Evolutionary conservation across 1,140 invertebrate genomes (phyloP).

Genomic region (Drosophila pectinifera): DNA sequence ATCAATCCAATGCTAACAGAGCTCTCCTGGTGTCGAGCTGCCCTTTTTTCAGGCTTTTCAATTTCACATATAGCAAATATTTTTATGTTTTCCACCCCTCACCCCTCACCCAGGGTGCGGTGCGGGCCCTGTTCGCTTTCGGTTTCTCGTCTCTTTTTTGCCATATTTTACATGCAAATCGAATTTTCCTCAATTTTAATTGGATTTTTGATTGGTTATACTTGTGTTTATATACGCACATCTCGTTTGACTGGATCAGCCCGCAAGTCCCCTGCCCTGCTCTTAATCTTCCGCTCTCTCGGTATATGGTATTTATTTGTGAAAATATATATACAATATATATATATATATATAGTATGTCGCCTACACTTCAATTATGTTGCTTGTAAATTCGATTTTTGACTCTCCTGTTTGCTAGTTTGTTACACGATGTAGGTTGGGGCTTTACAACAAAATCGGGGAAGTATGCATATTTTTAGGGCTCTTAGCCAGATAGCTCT

Average conservation of each 20-base stretch:
- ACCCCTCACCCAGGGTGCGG: constrained; percentile 1
- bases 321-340: constrained; percentile 38
- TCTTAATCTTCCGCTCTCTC: not conserved
- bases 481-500: constrained; percentile 4
- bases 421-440: constrained; percentile 65
- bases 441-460: constrained; percentile 70
- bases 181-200: constrained; percentile 85
- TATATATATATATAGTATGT: constrained; percentile 3
- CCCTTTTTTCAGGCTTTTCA: constrained; percentile 80
- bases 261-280: constrained; percentile 12
- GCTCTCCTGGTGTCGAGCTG: constrained; percentile 60
- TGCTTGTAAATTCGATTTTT: constrained; percentile 60
- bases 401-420: constrained; percentile 51
- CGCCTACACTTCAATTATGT: constrained; percentile 50
- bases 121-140: constrained; percentile 15
- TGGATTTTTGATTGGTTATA: constrained; percentile 85
- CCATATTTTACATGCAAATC: constrained; percentile 85
- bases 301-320: constrained; percentile 43
- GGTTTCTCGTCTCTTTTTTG: constrained; percentile 56
- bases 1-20: constrained; percentile 72
- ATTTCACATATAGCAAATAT: constrained; percentile 80
- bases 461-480: constrained; percentile 50
- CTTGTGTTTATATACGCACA: constrained; percentile 83
- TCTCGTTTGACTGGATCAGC: constrained; percentile 53
- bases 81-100: constrained; percentile 65